Evolutionary conservation across 2,797 vertebrate genomes (phyloP), one percentile per base, ranked within the genome.

Genomic region (Sebastes kiyomatsui): DNA sequence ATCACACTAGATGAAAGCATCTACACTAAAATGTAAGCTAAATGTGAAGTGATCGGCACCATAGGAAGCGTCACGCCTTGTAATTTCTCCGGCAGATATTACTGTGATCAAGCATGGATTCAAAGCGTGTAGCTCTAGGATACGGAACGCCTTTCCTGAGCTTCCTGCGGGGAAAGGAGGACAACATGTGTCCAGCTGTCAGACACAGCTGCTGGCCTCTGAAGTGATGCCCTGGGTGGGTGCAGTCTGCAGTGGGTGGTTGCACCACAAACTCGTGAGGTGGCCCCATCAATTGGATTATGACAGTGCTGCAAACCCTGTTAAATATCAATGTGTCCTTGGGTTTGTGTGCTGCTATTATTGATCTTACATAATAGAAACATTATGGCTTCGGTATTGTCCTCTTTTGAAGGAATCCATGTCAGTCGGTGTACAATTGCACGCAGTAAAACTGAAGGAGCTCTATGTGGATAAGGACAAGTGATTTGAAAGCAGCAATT

Each of bases 101-200:
- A 59, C 76, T 67, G 77, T 81, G 89, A 94, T 94, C 89, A 92
- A 92, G 87, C 83, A 62, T 49, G 65, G 77, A 81, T 90, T 94
- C 88, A 94, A 93, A 94, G 91, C 56, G 62, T 82, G 62, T 82
- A 80, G 85, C 93, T 92, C 77, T 54, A 38, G 82, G 81, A 90
- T 32, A 76, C 69, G 66, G 78, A 82, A 52, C 75, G 84, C 35
- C 70, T 85, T 75, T 85, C 78, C 80, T 61, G 38, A 23, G 72
- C 79, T 84, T 90, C 82, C 88, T 75, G 83, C 70, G 28, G 83
- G 46, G 83, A 85, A 60, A 80, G 75, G 67, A 85, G n/a, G 70
- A 54, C 85, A 91, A 93, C 89, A 90, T 81, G 89, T 89, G 90
- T 92, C 93, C 90, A 92, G 90, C 94, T 95, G 94, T 93, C 90